Evolutionary conservation across 2,888 invertebrate species (phyloP), one percentile per base, ranked within the genome.

Genomic region (Nemotelus nigrinus): DNA sequence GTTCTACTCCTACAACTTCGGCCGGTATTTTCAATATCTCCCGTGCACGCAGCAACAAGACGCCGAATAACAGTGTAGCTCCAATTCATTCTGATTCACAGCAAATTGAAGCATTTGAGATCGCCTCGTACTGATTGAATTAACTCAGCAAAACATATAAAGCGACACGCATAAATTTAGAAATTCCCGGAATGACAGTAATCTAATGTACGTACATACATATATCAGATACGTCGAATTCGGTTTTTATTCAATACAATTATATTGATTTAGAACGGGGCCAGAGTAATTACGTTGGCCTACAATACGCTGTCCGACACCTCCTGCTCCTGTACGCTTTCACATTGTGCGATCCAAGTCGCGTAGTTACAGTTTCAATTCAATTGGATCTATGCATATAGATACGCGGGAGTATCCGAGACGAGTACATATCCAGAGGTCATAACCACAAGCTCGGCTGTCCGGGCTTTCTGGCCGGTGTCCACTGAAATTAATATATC

Each of bases 201-300:
- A 25, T 41, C 63, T 63, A 39, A 41, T 63, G 25, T 39, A 43
- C 4, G 5, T 65, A 43, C 25, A 44, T 45, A 47, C 8, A 45
- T 50, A 50, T 50, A 1, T 1, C 6, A 50, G 5, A 50, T 8
- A 7, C 50, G 5, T 7, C 50, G 47, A 44, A 45, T 47, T 44
- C 47, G n/a, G 50, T 65, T 65, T 47, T n/a, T n/a, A 45, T 65
- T 65, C 65, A 65, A 47, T 25, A 4, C 47, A 44, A 65, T 65
- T 65, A 25, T 39, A 65, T 63, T 43, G 65, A 65, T 65, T 65
- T 39, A 65, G 65, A 65, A 65, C 65, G 65, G 65, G 65, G 65
- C 47, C 65, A 47, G 2, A 10, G 47, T 10, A 65, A 65, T 65
- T 65, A 47, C 47, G 65, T 65, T 65, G 65, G 65, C 65, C 65